Evolutionary conservation across 2,888 invertebrate species (phyloP), one percentile per base, ranked within the genome.

Genomic region (Dichetophora obliterata): DNA sequence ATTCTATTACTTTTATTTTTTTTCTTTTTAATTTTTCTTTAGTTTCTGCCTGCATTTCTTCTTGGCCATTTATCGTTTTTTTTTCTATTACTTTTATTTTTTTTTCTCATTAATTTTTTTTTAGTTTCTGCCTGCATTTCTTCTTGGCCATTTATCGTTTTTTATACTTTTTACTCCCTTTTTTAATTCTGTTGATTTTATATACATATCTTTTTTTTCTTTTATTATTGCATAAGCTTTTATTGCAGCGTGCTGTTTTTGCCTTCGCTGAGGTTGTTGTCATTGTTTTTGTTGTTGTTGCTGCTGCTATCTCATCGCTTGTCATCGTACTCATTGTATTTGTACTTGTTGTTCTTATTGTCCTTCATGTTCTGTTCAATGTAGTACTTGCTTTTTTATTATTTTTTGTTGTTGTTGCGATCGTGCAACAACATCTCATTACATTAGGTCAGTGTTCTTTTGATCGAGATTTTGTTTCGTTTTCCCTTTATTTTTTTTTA

Each of bases 391-490:
- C 37, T 34, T 57, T 34, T 57, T 37, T 71, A 11, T 54, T 50
- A 52, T 31, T 69, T 48, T 5, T 71, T 70, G 57, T 52, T 70
- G 37, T 57, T 54, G 37, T 50, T 31, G 37, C 52, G 69, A 69
- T 69, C 69, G 54, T 69, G 69, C 52, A 37, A 37, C 43, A 69
- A 69, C 50, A 69, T 69, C 50, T 74, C 73, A 74, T 74, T 74
- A 74, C 61, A 74, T 74, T 74, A 74, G 31, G 31, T 31, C 31
- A 31, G 31, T 31, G 31, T 31, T 31, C 31, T 31, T 31, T 31
- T 31, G 31, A 31, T 31, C 31, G 31, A 3, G 31, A 31, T 31
- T 31, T 31, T 5, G 31, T 5, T 31, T 31, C 3, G 5, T 31
- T 31, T 31, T 31, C 31, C 31, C 5, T 31, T 31, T 31, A 4